Evolutionary conservation across 1,140 invertebrate genomes (phyloP).

Genomic region (Xylocopa sonorina): DNA sequence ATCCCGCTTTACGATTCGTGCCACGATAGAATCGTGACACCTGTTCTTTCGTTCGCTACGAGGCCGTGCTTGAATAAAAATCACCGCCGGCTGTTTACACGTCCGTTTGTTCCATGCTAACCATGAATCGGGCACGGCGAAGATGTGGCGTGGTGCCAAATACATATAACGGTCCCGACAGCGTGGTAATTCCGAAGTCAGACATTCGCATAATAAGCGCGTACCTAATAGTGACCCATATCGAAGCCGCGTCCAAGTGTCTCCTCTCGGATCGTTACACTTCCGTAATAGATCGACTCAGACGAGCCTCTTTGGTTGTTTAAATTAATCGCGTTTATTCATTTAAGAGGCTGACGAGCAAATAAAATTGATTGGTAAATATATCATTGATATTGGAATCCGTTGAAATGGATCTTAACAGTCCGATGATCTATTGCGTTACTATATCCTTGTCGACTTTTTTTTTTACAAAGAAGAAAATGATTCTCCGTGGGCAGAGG

Average conservation of each 20-base stretch:
- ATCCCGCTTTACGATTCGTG: constrained; percentile 54
- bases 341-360: too few relatives aligned
- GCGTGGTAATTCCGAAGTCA: constrained; percentile 64
- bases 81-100: constrained; percentile 62
- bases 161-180: constrained; percentile 74
- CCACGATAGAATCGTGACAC: constrained; percentile 52
- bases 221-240: constrained; percentile 68
- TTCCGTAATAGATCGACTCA: background rate
- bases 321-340: too few relatives aligned
- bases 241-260: constrained; percentile 41
- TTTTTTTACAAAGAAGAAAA: too few relatives aligned
- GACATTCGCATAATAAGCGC: constrained; percentile 68
- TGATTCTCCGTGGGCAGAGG: too few relatives aligned
- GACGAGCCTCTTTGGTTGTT: too few relatives aligned
- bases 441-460: too few relatives aligned
- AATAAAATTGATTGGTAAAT: too few relatives aligned
- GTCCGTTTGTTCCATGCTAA: constrained; percentile 53
- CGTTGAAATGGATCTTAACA: too few relatives aligned
- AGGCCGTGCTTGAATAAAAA: constrained; percentile 58
- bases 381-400: too few relatives aligned
- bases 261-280: constrained; percentile 1
- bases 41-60: constrained; percentile 47
- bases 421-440: too few relatives aligned
- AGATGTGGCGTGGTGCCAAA: constrained; percentile 73
- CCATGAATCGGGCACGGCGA: constrained; percentile 65